Conservation (phyloP, 2,797 vertebrate genomes). For the Anabacerthia variegaticeps region DNA sequence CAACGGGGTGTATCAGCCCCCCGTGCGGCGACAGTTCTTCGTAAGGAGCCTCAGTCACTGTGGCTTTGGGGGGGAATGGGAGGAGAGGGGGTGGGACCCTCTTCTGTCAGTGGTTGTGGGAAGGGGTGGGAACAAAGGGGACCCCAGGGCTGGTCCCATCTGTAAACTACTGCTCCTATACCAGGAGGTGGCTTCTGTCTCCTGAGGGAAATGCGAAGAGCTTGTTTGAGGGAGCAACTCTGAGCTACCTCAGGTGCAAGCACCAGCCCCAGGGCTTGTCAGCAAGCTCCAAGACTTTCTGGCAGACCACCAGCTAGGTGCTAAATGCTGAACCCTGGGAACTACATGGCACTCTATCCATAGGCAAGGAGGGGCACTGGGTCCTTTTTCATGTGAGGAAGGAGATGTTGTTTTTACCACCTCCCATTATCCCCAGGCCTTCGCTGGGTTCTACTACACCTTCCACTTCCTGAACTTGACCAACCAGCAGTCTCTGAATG, state of each 20-base stretch:
- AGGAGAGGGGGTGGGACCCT: not conserved
- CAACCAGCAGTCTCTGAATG: slow-evolving; percentile 28
- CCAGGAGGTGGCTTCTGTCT: not conserved
- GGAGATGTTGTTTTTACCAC: not conserved
- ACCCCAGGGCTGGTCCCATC: not conserved
- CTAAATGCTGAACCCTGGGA: not conserved
- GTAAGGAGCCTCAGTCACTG: slow-evolving; percentile 64
- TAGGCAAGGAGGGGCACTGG: too few species aligned
- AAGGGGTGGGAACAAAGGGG: not conserved
- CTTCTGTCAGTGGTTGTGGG: not conserved
- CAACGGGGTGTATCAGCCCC: slow-evolving; percentile 83
- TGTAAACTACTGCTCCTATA: not conserved
- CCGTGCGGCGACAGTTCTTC: slow-evolving; percentile 81
- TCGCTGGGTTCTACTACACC: slow-evolving; percentile 76
- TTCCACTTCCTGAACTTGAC: slow-evolving; percentile 79
- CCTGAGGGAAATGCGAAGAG: accelerated
- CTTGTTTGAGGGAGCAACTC: too few species aligned
- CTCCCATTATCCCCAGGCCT: slow-evolving; percentile 61
- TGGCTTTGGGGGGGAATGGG: not conserved
- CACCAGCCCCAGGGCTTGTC: not conserved
- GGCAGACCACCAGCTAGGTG: not conserved
- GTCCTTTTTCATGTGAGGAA: not conserved
- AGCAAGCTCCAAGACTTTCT: not conserved
- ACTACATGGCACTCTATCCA: not conserved
- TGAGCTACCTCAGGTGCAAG: not conserved